Conservation (phyloP, 2,888 invertebrate genomes). For the Meiosimyza platycephala region DNA sequence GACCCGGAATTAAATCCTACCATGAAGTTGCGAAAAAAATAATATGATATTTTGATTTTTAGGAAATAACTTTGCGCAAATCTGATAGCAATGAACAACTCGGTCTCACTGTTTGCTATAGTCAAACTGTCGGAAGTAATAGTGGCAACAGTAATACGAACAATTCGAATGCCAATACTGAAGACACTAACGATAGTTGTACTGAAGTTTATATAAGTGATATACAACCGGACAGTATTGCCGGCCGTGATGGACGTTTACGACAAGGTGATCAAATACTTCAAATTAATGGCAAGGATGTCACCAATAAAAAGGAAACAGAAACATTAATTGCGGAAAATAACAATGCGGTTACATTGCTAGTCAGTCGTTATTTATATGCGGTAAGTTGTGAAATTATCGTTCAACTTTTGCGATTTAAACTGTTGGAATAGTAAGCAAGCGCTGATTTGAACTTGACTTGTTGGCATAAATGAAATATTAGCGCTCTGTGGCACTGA, state of each 20-base stretch:
- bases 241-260: constrained; percentile 72
- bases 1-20: no score
- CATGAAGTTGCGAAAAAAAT: constrained; percentile 4
- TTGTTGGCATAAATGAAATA: no score
- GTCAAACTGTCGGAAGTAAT: constrained; percentile 50
- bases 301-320: constrained; percentile 72
- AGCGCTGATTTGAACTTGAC: no score
- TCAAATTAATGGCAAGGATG: constrained; percentile 73
- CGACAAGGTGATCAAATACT: constrained; percentile 74
- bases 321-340: constrained; percentile 73
- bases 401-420: neutral
- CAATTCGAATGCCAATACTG: constrained; percentile 69
- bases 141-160: constrained; percentile 70
- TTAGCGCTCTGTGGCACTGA: no score
- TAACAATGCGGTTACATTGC: constrained; percentile 70
- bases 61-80: constrained; percentile 76
- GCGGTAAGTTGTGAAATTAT: constrained; percentile 63
- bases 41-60: constrained; percentile 1
- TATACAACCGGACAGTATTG: constrained; percentile 72
- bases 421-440: no score
- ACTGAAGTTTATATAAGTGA: constrained; percentile 75
- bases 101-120: constrained; percentile 75
- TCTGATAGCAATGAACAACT: constrained; percentile 72
- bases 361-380: constrained; percentile 72
- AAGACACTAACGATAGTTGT: constrained; percentile 69